Conservation (phyloP, 2,888 invertebrate genomes). For the Holacanthella duospinosa region DNA sequence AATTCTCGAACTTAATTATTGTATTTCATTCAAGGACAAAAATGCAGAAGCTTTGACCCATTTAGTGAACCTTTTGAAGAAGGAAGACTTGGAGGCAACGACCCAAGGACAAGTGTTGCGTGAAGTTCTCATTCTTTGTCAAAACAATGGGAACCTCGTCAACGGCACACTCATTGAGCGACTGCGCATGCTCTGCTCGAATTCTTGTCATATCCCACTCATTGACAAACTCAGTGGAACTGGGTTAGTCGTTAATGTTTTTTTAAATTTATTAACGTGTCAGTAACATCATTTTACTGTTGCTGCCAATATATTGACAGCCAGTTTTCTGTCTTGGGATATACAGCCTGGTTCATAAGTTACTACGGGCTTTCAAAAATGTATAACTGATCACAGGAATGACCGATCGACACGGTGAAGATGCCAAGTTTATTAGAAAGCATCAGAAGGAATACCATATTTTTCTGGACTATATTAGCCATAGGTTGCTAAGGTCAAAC, state of each 20-base stretch:
- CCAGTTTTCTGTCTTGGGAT: no score
- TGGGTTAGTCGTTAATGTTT: background rate
- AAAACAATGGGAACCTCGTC: constrained; percentile 67
- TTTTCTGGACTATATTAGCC: no score
- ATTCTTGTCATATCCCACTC: background rate
- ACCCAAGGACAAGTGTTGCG: constrained; percentile 60
- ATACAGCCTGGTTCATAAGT: no score
- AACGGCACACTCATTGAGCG: constrained; percentile 60
- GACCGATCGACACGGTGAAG: no score
- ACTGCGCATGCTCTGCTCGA: constrained; percentile 10
- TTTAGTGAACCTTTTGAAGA: constrained; percentile 1
- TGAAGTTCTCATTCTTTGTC: constrained; percentile 69
- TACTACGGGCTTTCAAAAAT: no score
- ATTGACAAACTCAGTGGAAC: constrained; percentile 5
- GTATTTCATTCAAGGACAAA: background rate
- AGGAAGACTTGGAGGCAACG: constrained; percentile 6
- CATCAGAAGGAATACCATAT: no score
- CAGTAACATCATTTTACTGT: no score
- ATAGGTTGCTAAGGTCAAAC: no score
- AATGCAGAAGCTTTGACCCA: constrained; percentile 1
- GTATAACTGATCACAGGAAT: no score
- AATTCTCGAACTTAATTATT: background rate
- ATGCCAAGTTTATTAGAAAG: background rate
- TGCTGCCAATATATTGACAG: no score
- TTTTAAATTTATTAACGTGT: no score